phyloP scores from a whole-genome alignment of 2,888 invertebrate species.

The Tuta absoluta region DNA sequence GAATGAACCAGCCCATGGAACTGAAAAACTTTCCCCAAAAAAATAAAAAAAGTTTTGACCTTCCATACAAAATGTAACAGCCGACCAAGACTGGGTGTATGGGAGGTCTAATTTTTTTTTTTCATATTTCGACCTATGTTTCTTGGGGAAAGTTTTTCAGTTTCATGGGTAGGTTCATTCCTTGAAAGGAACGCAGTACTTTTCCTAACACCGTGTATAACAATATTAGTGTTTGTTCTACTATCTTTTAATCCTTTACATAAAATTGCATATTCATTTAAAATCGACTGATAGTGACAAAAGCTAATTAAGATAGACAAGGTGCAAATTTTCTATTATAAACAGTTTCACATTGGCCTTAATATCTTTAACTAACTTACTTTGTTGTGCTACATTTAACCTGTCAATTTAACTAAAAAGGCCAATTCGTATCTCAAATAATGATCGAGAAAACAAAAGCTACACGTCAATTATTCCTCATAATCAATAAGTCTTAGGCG shows the following conservation, averaged over 20 bases:
- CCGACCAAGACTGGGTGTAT: too few species aligned
- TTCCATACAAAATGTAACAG: too few species aligned
- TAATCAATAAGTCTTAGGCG: slow-evolving; percentile 57
- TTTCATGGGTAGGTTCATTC: too few species aligned
- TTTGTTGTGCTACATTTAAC: slow-evolving; percentile 3
- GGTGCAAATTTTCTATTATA: neutral
- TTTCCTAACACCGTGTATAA: too few species aligned
- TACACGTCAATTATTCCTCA: slow-evolving; percentile 42
- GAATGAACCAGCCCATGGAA: too few species aligned
- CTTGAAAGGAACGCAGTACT: too few species aligned
- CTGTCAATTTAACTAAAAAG: slow-evolving; percentile 22
- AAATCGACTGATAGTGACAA: neutral
- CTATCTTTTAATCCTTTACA: neutral
- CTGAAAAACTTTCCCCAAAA: too few species aligned
- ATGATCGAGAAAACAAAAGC: slow-evolving; percentile 38
- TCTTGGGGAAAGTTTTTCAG: too few species aligned
- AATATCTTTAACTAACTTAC: neutral
- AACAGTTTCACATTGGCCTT: neutral
- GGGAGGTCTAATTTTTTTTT: too few species aligned
- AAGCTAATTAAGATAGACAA: neutral
- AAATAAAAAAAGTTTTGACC: too few species aligned
- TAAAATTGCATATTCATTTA: neutral
- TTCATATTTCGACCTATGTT: too few species aligned
- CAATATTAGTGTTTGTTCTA: too few species aligned
- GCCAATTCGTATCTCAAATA: slow-evolving; percentile 26